Conservation (phyloP, 2,113 vertebrate species). For the Donacobius atricapilla region DNA sequence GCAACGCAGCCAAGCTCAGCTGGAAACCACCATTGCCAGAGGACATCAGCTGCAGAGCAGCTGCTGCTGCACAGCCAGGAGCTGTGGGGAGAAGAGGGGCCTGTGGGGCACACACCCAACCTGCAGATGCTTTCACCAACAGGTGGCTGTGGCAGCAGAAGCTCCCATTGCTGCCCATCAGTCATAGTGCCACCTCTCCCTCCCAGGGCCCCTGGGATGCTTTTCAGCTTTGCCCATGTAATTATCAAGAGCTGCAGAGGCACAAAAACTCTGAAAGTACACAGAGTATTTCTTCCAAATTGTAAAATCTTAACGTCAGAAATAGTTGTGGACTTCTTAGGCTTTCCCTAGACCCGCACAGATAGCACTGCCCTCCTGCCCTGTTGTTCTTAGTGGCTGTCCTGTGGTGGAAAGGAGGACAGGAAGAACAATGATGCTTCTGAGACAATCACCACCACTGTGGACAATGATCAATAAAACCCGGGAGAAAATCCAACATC, state of each 20-base stretch:
- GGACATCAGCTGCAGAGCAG: not conserved
- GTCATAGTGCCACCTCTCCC: not conserved
- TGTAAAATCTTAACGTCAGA: not conserved
- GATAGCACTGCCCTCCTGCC: not conserved
- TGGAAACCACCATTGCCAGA: not conserved
- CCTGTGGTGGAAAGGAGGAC: not conserved
- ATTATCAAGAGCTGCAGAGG: not conserved
- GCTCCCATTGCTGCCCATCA: not conserved
- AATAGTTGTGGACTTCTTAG: not conserved
- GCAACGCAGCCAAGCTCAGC: fast-evolving
- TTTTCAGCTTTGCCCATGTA: not conserved
- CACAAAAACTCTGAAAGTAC: not conserved
- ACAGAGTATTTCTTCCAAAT: not conserved
- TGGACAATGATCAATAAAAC: not conserved
- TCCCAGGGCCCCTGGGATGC: not conserved
- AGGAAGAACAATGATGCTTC: not conserved
- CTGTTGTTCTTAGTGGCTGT: not conserved
- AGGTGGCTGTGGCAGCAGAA: not conserved
- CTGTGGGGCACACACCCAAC: not conserved
- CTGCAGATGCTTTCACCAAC: not conserved
- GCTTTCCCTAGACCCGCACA: not conserved
- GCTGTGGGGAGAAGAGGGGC: not conserved
- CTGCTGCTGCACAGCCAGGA: not conserved
- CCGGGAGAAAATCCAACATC: not conserved
- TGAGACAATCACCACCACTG: not conserved